Evolutionary conservation across 2,113 vertebrate species (phyloP).

Genomic region (Megalops atlanticus): DNA sequence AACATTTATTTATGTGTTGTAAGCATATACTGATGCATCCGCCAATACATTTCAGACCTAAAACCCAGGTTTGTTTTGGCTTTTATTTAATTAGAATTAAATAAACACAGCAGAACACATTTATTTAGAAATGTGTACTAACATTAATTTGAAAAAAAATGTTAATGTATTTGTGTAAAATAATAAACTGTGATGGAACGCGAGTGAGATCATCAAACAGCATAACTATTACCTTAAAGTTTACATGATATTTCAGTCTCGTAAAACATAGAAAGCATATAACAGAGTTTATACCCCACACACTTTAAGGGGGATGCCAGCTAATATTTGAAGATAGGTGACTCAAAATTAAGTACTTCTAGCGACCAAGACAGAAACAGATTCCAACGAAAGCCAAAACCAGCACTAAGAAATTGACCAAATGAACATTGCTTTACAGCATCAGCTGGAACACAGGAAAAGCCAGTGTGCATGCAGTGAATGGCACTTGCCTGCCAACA

Average conservation of each 20-base stretch:
- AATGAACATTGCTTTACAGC: background rate
- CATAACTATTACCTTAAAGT: background rate
- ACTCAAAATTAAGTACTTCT: too few species aligned
- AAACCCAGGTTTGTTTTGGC: conserved; percentile 4
- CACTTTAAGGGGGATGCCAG: too few species aligned
- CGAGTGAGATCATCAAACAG: background rate
- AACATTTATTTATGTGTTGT: background rate
- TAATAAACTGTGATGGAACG: conserved; percentile 13
- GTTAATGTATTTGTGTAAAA: conserved; percentile 2
- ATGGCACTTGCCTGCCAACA: background rate
- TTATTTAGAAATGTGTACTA: conserved; percentile 10
- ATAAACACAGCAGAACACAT: conserved; percentile 2
- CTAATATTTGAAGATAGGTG: too few species aligned
- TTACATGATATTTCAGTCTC: background rate
- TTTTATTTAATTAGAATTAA: conserved; percentile 1
- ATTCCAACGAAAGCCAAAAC: background rate
- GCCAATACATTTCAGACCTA: background rate
- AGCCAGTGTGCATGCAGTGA: background rate
- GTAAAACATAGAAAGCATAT: background rate
- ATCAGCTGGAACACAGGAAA: background rate
- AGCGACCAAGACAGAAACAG: too few species aligned
- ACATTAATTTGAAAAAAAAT: conserved; percentile 9
- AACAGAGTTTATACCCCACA: background rate
- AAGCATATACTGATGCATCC: background rate
- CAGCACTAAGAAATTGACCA: background rate